Evolutionary conservation across 92 coral and sea anemone species (phyloP).

Genomic region (Bergia sp.): DNA sequence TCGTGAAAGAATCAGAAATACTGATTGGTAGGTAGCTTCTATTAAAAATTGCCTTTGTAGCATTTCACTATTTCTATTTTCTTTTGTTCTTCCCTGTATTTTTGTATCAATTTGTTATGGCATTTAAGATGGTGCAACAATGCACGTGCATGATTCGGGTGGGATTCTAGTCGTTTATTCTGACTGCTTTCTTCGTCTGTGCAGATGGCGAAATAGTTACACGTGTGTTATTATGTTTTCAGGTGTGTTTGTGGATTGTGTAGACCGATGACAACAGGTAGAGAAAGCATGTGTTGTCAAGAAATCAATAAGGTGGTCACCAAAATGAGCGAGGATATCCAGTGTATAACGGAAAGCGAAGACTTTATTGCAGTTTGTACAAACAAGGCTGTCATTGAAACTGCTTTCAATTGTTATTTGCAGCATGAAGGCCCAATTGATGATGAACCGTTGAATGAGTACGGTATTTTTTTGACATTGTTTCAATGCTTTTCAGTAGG

Average conservation of each 20-base stretch:
- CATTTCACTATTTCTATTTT: not conserved
- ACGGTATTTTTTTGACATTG: not conserved
- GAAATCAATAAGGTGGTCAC: not conserved
- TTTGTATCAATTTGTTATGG: not conserved
- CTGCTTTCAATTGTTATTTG: slow-evolving; percentile 28
- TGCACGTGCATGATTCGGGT: too few relatives aligned
- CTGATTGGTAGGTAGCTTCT: slow-evolving; percentile 14
- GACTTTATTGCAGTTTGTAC: slow-evolving; percentile 8
- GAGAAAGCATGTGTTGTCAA: slow-evolving; percentile 15
- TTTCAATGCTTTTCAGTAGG: not conserved
- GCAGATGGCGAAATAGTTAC: not conserved
- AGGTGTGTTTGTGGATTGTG: slow-evolving; percentile 22
- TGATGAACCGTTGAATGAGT: slow-evolving; percentile 26
- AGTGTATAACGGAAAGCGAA: slow-evolving; percentile 19
- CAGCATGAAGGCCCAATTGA: slow-evolving; percentile 29
- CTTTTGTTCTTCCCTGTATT: not conserved
- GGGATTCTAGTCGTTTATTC: too few relatives aligned
- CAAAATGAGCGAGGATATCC: not conserved
- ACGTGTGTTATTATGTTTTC: not conserved
- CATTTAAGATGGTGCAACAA: too few relatives aligned
- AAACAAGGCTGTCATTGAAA: slow-evolving; percentile 17
- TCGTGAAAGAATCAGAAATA: slow-evolving; percentile 21
- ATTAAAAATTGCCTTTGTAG: not conserved
- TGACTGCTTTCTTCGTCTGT: not conserved
- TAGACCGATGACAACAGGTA: slow-evolving; percentile 17